Conservation (phyloP, 1,140 invertebrate genomes). For the Tenebrio molitor region DNA sequence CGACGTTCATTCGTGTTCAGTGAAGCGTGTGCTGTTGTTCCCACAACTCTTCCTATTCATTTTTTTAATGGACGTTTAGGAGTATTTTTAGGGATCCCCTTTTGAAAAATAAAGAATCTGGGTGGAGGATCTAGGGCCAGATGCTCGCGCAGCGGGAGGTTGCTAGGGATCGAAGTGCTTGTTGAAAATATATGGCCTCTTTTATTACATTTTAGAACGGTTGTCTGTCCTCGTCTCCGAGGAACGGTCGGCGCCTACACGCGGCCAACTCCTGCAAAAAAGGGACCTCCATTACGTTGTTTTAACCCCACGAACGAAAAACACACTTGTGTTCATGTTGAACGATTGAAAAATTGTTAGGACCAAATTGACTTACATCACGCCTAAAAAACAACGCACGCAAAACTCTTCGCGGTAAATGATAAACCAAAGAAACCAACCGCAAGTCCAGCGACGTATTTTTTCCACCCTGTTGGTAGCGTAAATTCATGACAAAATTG, state of each 20-base stretch:
- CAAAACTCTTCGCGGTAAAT: too few relatives aligned
- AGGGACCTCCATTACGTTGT: too few relatives aligned
- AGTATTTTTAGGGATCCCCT: slow-evolving; percentile 27
- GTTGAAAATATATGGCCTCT: slow-evolving; percentile 41
- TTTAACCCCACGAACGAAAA: background rate
- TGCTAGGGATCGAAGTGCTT: slow-evolving; percentile 40
- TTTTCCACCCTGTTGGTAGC: too few relatives aligned
- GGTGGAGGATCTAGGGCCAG: slow-evolving; percentile 38
- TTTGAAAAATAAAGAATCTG: slow-evolving; percentile 18
- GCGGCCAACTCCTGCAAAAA: background rate
- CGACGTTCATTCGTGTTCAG: slow-evolving; percentile 21
- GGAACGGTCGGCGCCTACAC: slow-evolving; percentile 8
- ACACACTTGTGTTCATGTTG: background rate
- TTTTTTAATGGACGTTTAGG: slow-evolving; percentile 15
- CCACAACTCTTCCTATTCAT: slow-evolving; percentile 28
- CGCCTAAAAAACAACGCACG: background rate
- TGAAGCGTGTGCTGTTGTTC: slow-evolving; percentile 21
- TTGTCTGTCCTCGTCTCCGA: slow-evolving; percentile 11
- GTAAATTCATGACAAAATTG: too few relatives aligned
- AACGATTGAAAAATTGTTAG: background rate
- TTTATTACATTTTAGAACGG: slow-evolving; percentile 32
- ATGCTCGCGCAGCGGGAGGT: slow-evolving; percentile 42
- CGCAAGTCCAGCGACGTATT: too few relatives aligned
- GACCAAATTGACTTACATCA: background rate
- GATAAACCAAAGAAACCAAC: too few relatives aligned